Conservation (phyloP, 2,113 vertebrate species). For the Spermophilus dauricus region DNA sequence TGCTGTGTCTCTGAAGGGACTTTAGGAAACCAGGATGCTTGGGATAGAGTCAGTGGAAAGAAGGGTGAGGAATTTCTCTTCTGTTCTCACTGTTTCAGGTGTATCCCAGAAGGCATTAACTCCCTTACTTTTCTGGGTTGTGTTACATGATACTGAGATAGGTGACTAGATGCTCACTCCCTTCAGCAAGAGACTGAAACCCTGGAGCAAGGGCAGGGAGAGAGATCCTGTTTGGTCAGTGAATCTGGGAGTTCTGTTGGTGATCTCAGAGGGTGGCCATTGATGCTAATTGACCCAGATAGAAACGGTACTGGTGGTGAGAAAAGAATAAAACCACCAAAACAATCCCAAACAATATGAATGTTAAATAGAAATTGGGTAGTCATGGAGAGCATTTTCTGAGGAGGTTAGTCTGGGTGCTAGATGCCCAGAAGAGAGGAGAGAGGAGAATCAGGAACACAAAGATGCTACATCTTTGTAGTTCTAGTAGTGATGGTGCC, state of each 20-base stretch:
- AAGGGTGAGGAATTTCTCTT: background rate
- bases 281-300: background rate
- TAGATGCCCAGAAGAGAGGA: background rate
- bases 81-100: background rate
- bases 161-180: too few relatives aligned
- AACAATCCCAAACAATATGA: background rate
- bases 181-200: background rate
- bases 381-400: background rate
- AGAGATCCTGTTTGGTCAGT: accelerated
- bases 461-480: background rate
- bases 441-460: background rate
- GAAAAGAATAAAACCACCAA: background rate
- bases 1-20: background rate
- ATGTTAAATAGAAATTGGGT: background rate
- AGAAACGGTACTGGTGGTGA: background rate
- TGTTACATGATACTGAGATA: background rate
- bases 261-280: background rate
- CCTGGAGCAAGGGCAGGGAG: too few relatives aligned
- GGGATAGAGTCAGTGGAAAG: background rate
- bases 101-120: background rate
- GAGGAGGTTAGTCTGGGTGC: background rate
- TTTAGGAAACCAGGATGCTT: background rate
- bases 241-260: background rate
- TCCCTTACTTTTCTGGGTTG: background rate
- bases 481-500: background rate